A percentile compares a stretch with the other conserved stretches of the same genome.
Evolutionary conservation across 2,113 vertebrate species (phyloP).

Genomic region (Zosterops borbonicus): DNA sequence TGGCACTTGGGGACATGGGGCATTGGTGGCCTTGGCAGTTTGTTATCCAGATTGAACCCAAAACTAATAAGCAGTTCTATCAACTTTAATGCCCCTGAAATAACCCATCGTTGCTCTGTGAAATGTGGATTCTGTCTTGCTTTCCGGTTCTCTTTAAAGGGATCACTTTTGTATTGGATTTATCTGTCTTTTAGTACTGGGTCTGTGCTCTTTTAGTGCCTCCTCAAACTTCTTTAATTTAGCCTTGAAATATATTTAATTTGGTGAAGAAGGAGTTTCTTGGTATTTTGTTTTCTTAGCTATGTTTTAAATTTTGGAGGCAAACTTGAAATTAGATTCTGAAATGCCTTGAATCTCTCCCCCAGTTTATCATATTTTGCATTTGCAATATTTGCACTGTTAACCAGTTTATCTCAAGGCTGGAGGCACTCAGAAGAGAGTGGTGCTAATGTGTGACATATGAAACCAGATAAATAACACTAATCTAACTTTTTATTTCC

Average conservation of each 20-base stretch:
- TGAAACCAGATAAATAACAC: neutral
- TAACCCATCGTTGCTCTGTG: neutral
- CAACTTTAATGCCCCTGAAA: neutral
- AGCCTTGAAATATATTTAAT: neutral
- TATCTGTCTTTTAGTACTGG: neutral
- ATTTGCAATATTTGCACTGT: neutral
- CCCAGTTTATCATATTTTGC: neutral
- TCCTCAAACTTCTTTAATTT: neutral
- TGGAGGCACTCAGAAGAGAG: neutral
- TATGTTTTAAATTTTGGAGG: neutral
- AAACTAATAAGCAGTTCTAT: neutral
- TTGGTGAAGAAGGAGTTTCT: neutral
- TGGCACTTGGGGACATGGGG: neutral
- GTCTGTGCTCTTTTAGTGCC: neutral
- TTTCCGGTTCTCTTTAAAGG: neutral
- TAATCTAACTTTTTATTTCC: neutral
- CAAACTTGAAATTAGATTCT: neutral
- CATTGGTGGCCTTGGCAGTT: neutral
- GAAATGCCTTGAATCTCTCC: neutral
- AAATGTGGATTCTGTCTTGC: too few relatives aligned
- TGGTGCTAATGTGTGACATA: neutral
- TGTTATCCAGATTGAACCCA: neutral
- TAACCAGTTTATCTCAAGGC: conserved; percentile 43
- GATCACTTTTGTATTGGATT: neutral
- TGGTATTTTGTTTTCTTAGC: neutral